Base-by-base conservation (phyloP, 2,113 vertebrate genomes). In the Mixornis gularis region DNA sequence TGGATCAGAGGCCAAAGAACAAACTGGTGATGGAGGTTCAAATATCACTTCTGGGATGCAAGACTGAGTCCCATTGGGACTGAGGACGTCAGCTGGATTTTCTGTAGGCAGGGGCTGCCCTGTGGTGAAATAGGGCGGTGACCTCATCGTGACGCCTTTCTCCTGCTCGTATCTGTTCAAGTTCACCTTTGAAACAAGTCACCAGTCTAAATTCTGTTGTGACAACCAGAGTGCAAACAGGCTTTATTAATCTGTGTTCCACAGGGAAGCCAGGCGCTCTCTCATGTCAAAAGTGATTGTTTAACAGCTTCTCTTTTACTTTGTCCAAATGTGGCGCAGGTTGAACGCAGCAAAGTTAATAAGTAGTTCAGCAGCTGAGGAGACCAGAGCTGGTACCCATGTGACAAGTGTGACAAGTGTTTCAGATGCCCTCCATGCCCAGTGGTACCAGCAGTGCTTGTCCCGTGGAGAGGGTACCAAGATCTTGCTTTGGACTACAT, bases 121-220 rank as follows among this genome's bases (percentile, higher is more conserved):
- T 27, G 48, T 76, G 83, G 88, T 88, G 79, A 86, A 90, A 69
- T 2, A 44, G 72, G 52, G 52, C 25, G 65, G 49, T 92, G 85
- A 84, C 77, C 55, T 94, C 74, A 65, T 38, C 0, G 0, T 79
- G 86, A 84, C 0, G 3, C 80, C 69, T 94, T 90, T 86, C 73
- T 65, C 69, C 83, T 89, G 69, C 86, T 81, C 11, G 0, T 92
- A 85, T 82, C 71, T 93, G 52, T 68, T 92, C 59, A 66, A 34
- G 76, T 91, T 96, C 89, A 94, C 94, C 91, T 95, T 80, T 91
- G 92, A 79, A 91, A 89, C 74, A 55, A 89, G 68, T 44, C 52
- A n/a, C 55, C n/a, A 19, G 43, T 65, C 63, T 93, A 9, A 91
- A 49, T 73, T 85, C 40, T 87, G 70, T 85, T 92, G 66, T 93